A percentile compares a stretch with the other conserved stretches of the same genome.
Conservation (phyloP, 2,797 vertebrate genomes). For the Manis pentadactyla region DNA sequence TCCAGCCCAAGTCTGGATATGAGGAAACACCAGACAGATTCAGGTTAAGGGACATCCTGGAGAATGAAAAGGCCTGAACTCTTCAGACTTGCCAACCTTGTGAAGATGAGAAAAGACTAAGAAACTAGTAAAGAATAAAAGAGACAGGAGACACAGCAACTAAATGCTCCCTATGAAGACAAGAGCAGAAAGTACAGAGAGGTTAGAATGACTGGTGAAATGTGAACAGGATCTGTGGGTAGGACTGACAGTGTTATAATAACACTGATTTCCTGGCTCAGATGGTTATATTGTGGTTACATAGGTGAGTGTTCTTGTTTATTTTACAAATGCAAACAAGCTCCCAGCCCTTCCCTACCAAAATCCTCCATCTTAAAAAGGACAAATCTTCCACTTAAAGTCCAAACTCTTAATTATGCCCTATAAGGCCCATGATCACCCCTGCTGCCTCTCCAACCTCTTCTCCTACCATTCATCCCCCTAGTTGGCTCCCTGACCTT, state of each 20-base stretch:
- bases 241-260: fast-evolving
- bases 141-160: not conserved
- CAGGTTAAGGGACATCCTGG: not conserved
- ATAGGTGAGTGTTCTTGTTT: not conserved
- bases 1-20: too few species aligned
- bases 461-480: too few species aligned
- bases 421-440: not conserved
- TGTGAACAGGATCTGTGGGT: too few species aligned
- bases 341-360: not conserved
- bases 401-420: not conserved
- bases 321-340: not conserved
- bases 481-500: not conserved
- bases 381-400: not conserved
- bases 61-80: too few species aligned
- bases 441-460: not conserved
- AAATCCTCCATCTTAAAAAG: not conserved
- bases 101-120: not conserved
- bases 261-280: not conserved
- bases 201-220: not conserved
- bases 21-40: not conserved
- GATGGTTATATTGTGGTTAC: fast-evolving
- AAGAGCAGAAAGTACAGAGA: not conserved
- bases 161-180: fast-evolving
- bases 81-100: not conserved
- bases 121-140: not conserved